Base-by-base conservation (phyloP, 2,888 invertebrate genomes). In the Polydrusus pterygomalis region DNA sequence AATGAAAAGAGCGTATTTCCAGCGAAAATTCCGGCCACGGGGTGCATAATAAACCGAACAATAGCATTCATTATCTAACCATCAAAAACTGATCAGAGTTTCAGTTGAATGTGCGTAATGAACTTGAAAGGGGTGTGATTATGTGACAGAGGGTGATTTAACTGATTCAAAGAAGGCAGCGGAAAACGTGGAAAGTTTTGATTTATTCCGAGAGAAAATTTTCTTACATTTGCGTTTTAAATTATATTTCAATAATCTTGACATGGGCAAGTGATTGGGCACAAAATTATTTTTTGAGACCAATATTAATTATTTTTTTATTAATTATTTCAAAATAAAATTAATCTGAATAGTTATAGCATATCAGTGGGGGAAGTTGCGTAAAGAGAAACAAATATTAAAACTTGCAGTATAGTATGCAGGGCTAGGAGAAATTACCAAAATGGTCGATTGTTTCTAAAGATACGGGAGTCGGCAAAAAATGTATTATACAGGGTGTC, bases 41-140 rank as follows among this genome's bases (percentile, higher is more conserved):
- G 38, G 58, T 54, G 69, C 58, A 69, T 69, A 69, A 69, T 69
- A 60, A 60, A 69, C 69, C 60, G 45, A 30, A 60, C 47, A 60
- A 60, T 69, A 34, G 58, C 38, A 69, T 69, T 69, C 69, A 60
- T 69, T 69, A 56, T 69, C 58, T 45, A 69, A 58, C 40, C 70
- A 62, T 70, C 70, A 70, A 70, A 62, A 62, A 73, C 62, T 60
- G 73, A 73, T 73, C 67, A 73, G 69, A 69, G 60, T 69, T 60
- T 58, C 18, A 64, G 54, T 38, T 71, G 63, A 75, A 75, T 75
- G 75, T 75, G 75, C 75, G 70, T 75, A 75, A 75, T 75, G 70
- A 75, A 75, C 43, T 67, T 56, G 75, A 75, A 75, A 75, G 75
- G 75, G 75, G 75, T 74, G 69, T 69, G 69, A 74, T 74, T 74